Percentiles rank a stretch among this genome's conserved stretches.
Conservation (phyloP, 1,140 invertebrate genomes). For the Drosophila melanogaster region Release_6_plus_ISO1_MT NC_004354.4:16265501-16266000, state of each 20-base stretch:
- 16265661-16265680: constrained; percentile 63
- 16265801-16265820: constrained; percentile 78
- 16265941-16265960: too few relatives aligned
- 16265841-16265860: not conserved
- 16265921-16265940: too few relatives aligned
- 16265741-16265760: constrained; percentile 83
- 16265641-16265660: constrained; percentile 56
- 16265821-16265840: constrained; percentile 53
- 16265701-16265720: constrained; percentile 77
- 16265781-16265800: constrained; percentile 78
- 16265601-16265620: constrained; percentile 42
- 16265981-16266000: too few relatives aligned
- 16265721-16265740: constrained; percentile 74
- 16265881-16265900: too few relatives aligned
- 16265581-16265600: constrained; percentile 49
- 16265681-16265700: constrained; percentile 80
- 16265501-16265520: constrained; percentile 85
- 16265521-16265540: constrained; percentile 85
- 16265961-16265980: too few relatives aligned
- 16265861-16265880: too few relatives aligned
- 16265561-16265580: constrained; percentile 53
- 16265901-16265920: too few relatives aligned
- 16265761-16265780: constrained; percentile 74
- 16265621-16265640: constrained; percentile 56
- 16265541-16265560: constrained; percentile 65